A percentile compares a stretch with the other conserved stretches of the same genome.
Conservation (phyloP, 1,140 invertebrate species). For the Heliothis subflexa region DNA sequence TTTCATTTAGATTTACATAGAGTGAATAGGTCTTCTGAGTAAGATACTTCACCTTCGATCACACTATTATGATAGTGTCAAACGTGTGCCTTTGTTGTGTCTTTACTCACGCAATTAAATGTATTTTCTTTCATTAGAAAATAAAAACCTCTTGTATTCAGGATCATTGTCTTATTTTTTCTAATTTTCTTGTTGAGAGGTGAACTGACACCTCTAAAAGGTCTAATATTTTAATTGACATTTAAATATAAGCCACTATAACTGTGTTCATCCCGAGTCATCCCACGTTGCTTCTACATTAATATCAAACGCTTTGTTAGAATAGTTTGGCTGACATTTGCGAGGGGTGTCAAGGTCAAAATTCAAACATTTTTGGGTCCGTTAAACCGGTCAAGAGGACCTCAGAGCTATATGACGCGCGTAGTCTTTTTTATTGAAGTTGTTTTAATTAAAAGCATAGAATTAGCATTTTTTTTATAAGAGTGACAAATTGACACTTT, state of each 20-base stretch:
- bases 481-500: too few relatives aligned
- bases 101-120: background rate
- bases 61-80: too few relatives aligned
- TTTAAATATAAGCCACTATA: background rate
- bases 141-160: background rate
- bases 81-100: too few relatives aligned
- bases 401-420: constrained; percentile 10
- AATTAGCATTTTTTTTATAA: too few relatives aligned
- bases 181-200: background rate
- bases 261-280: background rate
- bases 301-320: constrained; percentile 6
- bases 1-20: too few relatives aligned
- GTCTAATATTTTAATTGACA: too few relatives aligned
- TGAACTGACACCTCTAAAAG: too few relatives aligned
- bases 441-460: background rate
- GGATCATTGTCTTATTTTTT: background rate
- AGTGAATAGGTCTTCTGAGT: too few relatives aligned
- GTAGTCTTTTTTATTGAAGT: background rate
- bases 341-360: constrained; percentile 55
- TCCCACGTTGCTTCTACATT: background rate
- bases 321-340: constrained; percentile 45
- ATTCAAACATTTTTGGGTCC: constrained; percentile 40
- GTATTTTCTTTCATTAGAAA: background rate
- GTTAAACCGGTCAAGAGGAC: constrained; percentile 45
- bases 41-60: too few relatives aligned